Evolutionary conservation across 2,113 vertebrate species (phyloP).

Genomic region (Ploceus nigricollis): DNA sequence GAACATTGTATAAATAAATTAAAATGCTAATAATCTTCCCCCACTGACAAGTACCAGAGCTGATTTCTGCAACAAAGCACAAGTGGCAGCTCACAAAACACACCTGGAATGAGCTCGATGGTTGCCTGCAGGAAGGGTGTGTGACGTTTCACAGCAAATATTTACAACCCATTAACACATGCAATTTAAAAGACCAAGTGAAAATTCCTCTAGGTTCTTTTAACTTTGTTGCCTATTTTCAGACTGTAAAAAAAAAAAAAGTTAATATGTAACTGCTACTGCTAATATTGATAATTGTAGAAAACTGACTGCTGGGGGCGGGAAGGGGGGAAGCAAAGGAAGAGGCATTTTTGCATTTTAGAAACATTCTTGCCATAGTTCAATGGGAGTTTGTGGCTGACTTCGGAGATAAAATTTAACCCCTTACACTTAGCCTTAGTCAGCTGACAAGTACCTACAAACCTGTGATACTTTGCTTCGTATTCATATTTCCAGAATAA

Average conservation of each 20-base stretch:
- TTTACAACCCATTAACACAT: background rate
- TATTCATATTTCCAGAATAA: background rate
- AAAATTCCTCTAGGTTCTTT: background rate
- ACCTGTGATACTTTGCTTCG: accelerated
- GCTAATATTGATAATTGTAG: background rate
- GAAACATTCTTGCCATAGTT: background rate
- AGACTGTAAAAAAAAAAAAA: background rate
- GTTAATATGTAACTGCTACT: background rate
- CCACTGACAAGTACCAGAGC: background rate
- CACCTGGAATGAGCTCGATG: background rate
- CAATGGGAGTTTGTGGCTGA: background rate
- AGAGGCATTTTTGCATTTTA: background rate
- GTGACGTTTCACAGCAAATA: background rate
- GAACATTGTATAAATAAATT: background rate
- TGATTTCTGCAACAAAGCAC: background rate
- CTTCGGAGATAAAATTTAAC: background rate
- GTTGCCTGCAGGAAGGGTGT: background rate
- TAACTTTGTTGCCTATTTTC: background rate
- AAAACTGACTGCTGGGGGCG: background rate
- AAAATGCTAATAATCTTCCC: background rate
- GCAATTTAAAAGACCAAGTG: background rate
- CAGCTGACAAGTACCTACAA: background rate
- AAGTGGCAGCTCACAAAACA: background rate
- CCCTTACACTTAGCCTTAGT: background rate
- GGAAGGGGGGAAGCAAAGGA: background rate